phyloP scores from a whole-genome alignment of 2,113 vertebrate species.

The Elgaria multicarinata region DNA sequence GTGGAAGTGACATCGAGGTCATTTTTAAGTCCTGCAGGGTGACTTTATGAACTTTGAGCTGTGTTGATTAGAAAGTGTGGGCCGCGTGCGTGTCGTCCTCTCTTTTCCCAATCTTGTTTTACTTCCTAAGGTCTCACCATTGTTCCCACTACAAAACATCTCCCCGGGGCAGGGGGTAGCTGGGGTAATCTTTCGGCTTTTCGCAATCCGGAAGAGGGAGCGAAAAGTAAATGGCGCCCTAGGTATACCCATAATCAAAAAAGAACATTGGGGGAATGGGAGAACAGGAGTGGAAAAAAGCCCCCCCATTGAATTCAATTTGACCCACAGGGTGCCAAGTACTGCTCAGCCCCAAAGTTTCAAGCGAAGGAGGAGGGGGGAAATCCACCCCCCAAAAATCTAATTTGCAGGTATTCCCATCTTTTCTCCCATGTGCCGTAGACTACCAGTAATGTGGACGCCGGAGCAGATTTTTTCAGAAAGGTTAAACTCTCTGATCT shows the following conservation, averaged over 20 bases:
- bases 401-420: constrained; percentile 41
- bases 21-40: constrained; percentile 61
- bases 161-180: constrained; percentile 47
- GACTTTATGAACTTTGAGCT: constrained; percentile 73
- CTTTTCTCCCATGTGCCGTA: neutral
- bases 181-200: constrained; percentile 78
- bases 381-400: constrained; percentile 43
- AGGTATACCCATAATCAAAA: constrained; percentile 59
- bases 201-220: constrained; percentile 75
- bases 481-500: constrained; percentile 56
- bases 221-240: constrained; percentile 43
- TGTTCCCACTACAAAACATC: constrained; percentile 77
- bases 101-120: constrained; percentile 67
- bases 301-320: constrained; percentile 50
- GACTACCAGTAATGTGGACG: neutral
- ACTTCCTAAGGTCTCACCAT: constrained; percentile 79
- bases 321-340: constrained; percentile 54
- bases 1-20: constrained; percentile 56
- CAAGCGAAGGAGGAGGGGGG: neutral
- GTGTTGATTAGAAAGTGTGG: constrained; percentile 57
- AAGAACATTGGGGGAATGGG: constrained; percentile 13
- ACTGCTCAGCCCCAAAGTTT: constrained; percentile 38
- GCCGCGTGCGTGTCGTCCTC: neutral
- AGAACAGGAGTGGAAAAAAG: neutral
- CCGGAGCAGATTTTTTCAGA: neutral